Percentiles rank a stretch among this genome's conserved stretches.
Evolutionary conservation across 2,113 vertebrate genomes (phyloP).

Genomic region (Peromyscus leucopus): DNA sequence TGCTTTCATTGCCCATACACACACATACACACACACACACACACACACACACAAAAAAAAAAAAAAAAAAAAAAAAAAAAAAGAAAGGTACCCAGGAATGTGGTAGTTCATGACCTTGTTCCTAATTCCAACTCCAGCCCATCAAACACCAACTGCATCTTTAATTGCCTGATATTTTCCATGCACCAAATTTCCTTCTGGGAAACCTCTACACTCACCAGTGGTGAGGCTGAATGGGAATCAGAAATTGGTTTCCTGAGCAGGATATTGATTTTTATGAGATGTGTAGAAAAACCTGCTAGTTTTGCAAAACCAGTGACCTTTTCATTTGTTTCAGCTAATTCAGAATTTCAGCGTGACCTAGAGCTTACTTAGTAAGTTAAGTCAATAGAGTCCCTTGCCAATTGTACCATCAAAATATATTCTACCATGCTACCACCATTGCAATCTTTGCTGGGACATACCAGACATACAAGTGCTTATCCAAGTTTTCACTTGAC

Average conservation of each 20-base stretch:
- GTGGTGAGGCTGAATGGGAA: neutral
- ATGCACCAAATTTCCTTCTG: neutral
- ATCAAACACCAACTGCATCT: neutral
- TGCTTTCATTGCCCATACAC: rapidly evolving
- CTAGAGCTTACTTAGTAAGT: neutral
- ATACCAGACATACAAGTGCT: neutral
- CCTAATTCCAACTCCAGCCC: neutral
- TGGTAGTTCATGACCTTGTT: neutral
- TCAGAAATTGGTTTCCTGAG: neutral
- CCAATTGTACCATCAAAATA: neutral
- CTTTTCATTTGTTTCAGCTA: slow-evolving; percentile 5
- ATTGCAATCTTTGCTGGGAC: neutral
- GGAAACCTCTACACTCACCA: neutral
- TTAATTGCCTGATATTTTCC: neutral
- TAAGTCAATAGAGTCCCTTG: neutral
- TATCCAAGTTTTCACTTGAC: slow-evolving; percentile 20
- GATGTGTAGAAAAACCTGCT: neutral
- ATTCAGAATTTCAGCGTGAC: neutral
- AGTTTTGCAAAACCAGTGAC: neutral
- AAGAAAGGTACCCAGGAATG: neutral
- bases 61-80: no score
- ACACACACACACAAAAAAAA: no score
- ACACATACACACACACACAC: no score
- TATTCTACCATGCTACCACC: neutral
- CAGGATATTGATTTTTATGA: neutral